phyloP scores from a whole-genome alignment of 2,113 vertebrate genomes.

The Indicator indicator region DNA sequence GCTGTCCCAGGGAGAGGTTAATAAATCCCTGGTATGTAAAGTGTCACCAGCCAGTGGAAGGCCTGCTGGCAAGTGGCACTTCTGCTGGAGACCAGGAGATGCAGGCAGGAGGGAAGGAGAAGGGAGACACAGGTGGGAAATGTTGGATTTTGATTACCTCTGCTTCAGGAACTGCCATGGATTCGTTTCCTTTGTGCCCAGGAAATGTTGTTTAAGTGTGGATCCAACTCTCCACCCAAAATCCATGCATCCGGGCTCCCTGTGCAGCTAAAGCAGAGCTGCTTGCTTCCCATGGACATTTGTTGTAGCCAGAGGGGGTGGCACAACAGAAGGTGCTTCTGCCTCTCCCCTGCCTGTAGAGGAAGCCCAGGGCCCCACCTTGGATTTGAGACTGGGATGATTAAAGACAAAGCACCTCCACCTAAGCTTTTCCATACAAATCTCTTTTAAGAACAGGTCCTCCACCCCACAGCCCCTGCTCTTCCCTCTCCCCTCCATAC shows the following conservation, averaged over 20 bases:
- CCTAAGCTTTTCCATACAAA: not conserved
- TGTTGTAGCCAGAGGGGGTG: not conserved
- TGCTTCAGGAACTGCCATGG: not conserved
- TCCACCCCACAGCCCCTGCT: not conserved
- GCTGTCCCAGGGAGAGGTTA: not conserved
- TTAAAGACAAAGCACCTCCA: not conserved
- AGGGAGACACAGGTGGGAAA: not conserved
- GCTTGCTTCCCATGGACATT: not conserved
- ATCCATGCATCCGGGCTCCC: not conserved
- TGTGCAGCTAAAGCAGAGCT: not conserved
- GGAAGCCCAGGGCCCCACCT: not conserved
- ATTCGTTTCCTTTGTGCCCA: not conserved
- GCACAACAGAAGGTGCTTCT: not conserved
- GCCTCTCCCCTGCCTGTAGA: not conserved
- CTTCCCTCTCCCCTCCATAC: accelerated
- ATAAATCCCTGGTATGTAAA: not conserved
- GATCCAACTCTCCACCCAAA: not conserved
- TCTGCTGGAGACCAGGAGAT: not conserved
- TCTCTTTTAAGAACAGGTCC: not conserved
- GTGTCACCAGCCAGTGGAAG: not conserved
- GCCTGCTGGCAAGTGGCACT: not conserved
- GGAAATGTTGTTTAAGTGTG: accelerated
- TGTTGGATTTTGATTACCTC: not conserved
- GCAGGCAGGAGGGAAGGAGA: not conserved
- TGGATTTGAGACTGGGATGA: not conserved